Conservation (phyloP, 1,140 invertebrate genomes). For the Calycopis cecrops region DNA sequence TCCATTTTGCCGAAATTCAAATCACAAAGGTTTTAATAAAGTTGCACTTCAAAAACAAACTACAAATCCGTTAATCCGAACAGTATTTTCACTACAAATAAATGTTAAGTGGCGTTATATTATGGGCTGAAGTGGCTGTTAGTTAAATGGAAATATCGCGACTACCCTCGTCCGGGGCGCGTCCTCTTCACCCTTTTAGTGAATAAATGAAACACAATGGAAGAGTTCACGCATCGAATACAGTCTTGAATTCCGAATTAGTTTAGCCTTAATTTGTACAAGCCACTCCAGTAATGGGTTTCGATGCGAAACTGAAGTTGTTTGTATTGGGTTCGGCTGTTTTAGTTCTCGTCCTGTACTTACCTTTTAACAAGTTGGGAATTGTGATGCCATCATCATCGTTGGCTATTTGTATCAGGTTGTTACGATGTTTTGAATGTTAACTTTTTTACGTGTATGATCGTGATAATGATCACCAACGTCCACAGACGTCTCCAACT, state of each 20-base stretch:
- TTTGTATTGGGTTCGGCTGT: background rate
- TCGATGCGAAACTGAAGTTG: constrained; percentile 11
- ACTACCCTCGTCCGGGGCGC: constrained; percentile 20
- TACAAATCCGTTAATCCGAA: background rate
- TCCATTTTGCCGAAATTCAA: too few species aligned
- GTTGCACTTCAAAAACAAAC: too few species aligned
- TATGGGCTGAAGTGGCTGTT: background rate
- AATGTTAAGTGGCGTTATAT: constrained; percentile 3
- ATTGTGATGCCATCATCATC: too few species aligned
- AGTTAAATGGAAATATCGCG: constrained; percentile 12
- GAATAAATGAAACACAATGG: constrained; percentile 36
- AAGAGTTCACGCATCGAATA: constrained; percentile 30
- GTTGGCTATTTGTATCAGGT: too few species aligned
- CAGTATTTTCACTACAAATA: background rate
- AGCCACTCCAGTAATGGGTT: constrained; percentile 23
- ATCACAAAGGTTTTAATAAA: too few species aligned
- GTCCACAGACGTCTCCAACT: too few species aligned
- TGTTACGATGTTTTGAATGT: too few species aligned
- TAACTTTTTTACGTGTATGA: too few species aligned
- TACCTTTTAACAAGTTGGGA: background rate
- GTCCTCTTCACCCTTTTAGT: constrained; percentile 36
- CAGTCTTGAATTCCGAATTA: constrained; percentile 32
- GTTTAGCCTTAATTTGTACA: constrained; percentile 32
- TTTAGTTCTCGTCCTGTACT: constrained; percentile 6
- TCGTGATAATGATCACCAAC: too few species aligned